A percentile compares a stretch with the other conserved stretches of the same genome.
Conservation (phyloP, 1,140 invertebrate species). For the Bombus vancouverensis region DNA sequence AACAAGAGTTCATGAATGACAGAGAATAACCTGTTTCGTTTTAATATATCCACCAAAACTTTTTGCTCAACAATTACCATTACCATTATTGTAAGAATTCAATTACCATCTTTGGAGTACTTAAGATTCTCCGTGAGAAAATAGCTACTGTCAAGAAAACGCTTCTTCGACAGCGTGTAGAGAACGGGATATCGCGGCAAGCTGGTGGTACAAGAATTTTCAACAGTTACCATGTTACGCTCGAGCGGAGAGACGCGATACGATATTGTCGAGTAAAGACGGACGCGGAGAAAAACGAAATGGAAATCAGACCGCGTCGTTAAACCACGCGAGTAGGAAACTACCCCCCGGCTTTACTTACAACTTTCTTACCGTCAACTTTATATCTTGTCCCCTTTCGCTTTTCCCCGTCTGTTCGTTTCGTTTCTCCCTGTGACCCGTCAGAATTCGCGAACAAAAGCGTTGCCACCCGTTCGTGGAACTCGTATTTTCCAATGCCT, state of each 20-base stretch:
- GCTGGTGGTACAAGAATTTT: not conserved
- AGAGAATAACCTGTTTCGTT: too few species aligned
- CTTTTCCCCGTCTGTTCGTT: not conserved
- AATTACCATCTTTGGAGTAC: not conserved
- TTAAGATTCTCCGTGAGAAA: too few species aligned
- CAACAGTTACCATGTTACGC: not conserved
- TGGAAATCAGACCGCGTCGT: conserved; percentile 46
- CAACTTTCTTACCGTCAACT: conserved; percentile 49
- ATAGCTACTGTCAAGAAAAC: not conserved
- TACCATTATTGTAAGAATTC: not conserved
- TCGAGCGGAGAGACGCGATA: not conserved
- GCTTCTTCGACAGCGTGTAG: not conserved
- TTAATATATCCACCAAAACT: too few species aligned
- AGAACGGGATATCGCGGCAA: not conserved
- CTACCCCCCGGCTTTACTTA: conserved; percentile 13
- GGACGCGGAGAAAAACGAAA: conserved; percentile 20
- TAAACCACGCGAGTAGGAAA: conserved; percentile 17
- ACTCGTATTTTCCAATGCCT: conserved; percentile 22
- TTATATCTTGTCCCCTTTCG: not conserved
- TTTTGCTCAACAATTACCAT: too few species aligned
- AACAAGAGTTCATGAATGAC: too few species aligned
- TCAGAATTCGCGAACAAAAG: conserved; percentile 7
- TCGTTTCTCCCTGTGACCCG: not conserved
- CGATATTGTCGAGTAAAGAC: not conserved
- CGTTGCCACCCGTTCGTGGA: not conserved